phyloP scores from a whole-genome alignment of 2,888 invertebrate genomes.

The Hofmannophila pseudospretella region DNA sequence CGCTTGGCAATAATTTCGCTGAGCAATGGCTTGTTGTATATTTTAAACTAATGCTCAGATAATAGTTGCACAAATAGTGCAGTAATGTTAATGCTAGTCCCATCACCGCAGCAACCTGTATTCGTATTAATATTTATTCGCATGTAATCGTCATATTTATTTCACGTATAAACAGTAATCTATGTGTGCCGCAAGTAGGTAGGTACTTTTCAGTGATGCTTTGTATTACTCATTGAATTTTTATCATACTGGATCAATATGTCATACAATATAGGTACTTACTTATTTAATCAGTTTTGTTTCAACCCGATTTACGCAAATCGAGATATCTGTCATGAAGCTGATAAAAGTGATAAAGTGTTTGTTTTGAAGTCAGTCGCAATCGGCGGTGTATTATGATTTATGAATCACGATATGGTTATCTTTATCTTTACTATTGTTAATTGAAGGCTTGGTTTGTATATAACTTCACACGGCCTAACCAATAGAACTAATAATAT shows the following conservation, averaged over 20 bases:
- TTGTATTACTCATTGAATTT: slow-evolving; percentile 31
- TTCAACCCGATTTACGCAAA: slow-evolving; percentile 38
- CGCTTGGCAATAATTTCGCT: slow-evolving; percentile 35
- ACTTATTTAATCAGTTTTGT: slow-evolving; percentile 38
- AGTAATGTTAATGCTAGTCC: slow-evolving; percentile 59
- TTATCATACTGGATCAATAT: slow-evolving; percentile 34
- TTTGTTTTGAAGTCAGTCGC: slow-evolving; percentile 20
- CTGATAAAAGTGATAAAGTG: slow-evolving; percentile 25
- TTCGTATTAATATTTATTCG: slow-evolving; percentile 49
- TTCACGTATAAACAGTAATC: slow-evolving; percentile 23
- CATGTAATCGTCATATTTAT: slow-evolving; percentile 41
- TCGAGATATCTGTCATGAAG: slow-evolving; percentile 31
- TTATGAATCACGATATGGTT: slow-evolving; percentile 13
- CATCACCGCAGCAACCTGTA: slow-evolving; percentile 57
- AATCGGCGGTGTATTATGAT: slow-evolving; percentile 21
- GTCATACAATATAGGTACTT: slow-evolving; percentile 18
- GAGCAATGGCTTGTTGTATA: slow-evolving; percentile 38
- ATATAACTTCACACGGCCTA: slow-evolving; percentile 34
- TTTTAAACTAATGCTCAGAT: slow-evolving; percentile 35
- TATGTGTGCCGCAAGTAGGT: slow-evolving; percentile 34
- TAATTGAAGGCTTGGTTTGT: slow-evolving; percentile 12
- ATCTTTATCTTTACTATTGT: slow-evolving; percentile 9
- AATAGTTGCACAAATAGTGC: slow-evolving; percentile 25
- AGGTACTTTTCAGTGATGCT: slow-evolving; percentile 33
- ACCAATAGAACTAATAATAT: slow-evolving; percentile 17